Conservation (phyloP, 2,888 invertebrate genomes). For the Azorinus chamasolen region DNA sequence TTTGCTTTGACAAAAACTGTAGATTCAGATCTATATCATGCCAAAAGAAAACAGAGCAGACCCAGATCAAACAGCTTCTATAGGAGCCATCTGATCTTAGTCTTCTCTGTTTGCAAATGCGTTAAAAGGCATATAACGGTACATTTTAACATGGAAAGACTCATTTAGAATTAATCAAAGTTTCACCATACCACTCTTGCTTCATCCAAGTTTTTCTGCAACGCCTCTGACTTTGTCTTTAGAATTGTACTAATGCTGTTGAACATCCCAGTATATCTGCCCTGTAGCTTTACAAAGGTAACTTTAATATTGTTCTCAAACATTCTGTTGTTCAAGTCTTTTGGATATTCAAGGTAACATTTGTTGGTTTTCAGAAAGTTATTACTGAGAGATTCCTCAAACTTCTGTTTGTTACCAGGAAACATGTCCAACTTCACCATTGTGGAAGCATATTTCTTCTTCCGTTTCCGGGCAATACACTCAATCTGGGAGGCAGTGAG, state of each 20-base stretch:
- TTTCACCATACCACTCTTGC: slow-evolving; percentile 13
- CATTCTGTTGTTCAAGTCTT: slow-evolving; percentile 17
- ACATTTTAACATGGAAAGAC: too few relatives aligned
- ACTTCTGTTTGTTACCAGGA: slow-evolving; percentile 37
- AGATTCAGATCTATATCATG: too few relatives aligned
- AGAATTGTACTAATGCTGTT: slow-evolving; percentile 9
- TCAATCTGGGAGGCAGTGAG: slow-evolving; percentile 39
- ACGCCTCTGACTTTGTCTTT: slow-evolving; percentile 8
- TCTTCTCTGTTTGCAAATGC: too few relatives aligned
- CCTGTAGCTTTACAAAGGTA: slow-evolving; percentile 34
- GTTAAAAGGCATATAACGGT: too few relatives aligned
- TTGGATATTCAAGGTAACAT: slow-evolving; percentile 14
- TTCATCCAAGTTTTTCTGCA: slow-evolving; percentile 24
- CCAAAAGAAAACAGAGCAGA: too few relatives aligned
- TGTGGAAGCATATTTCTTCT: slow-evolving; percentile 15
- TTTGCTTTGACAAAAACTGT: too few relatives aligned
- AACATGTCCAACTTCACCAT: slow-evolving; percentile 29
- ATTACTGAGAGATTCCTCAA: background rate
- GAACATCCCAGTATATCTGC: slow-evolving; percentile 12
- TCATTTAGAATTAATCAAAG: too few relatives aligned
- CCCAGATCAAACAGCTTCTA: too few relatives aligned
- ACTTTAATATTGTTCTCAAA: slow-evolving; percentile 24
- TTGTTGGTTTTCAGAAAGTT: slow-evolving; percentile 16
- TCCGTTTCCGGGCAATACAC: slow-evolving; percentile 29
- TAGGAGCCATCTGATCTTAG: too few relatives aligned